These are phyloP conservation scores for Tichodroma muraria DNA, from an alignment of 2,113 vertebrate species.

Conservation along the genomic window DNA sequence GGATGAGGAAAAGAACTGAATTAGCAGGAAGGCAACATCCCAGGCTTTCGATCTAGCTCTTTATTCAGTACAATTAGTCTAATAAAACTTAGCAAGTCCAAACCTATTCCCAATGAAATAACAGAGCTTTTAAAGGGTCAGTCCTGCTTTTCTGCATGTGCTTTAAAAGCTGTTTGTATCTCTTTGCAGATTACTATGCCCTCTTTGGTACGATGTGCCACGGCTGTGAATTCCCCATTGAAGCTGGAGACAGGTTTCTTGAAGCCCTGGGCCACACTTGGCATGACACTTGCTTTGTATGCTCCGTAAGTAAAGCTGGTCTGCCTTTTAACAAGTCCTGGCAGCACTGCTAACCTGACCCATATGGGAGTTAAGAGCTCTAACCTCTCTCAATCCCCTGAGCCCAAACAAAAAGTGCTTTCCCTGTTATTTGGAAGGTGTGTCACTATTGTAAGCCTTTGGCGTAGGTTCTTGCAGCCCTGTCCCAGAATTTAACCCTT, in stretches of 20 bases:
- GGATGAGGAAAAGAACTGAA: neutral
- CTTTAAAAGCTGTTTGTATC: neutral
- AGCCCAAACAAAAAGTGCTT: constrained; percentile 8
- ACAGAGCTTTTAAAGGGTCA: neutral
- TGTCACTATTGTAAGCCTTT: constrained; percentile 9
- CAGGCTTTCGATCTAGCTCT: rapidly evolving
- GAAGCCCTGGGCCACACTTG: constrained; percentile 91
- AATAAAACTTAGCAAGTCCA: neutral
- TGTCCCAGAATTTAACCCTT: neutral
- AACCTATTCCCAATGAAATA: neutral
- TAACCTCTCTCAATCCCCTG: neutral
- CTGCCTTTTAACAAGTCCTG: neutral
- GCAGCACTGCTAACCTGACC: neutral
- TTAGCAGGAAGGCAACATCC: neutral
- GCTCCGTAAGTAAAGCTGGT: constrained; percentile 77
- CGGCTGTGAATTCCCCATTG: constrained; percentile 96
- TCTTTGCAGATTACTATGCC: constrained; percentile 84
- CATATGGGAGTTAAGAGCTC: neutral
- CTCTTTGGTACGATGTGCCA: constrained; percentile 91
- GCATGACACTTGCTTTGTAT: constrained; percentile 99
- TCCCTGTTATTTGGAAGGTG: constrained; percentile 2
- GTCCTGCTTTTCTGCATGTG: neutral
- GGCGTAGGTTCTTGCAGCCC: neutral
- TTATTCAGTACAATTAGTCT: neutral
- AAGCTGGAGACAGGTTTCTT: constrained; percentile 95